These are phyloP conservation scores for Odontomachus brunneus DNA, from an alignment of 1,140 invertebrate species.

Conservation along the genomic window DNA sequence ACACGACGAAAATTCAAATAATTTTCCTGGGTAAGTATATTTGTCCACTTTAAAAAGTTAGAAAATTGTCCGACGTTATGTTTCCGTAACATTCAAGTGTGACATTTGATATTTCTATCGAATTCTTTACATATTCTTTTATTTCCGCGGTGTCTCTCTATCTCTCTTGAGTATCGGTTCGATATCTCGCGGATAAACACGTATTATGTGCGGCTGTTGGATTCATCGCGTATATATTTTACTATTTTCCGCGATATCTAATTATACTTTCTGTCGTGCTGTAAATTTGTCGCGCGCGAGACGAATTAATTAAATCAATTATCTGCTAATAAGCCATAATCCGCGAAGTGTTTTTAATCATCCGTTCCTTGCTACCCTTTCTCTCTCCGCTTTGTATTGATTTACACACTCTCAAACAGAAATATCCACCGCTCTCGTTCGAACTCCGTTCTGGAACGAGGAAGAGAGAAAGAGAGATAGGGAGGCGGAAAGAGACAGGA, in stretches of 20 bases:
- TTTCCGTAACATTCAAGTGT: neutral
- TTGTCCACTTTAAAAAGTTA: neutral
- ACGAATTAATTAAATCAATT: slow-evolving; percentile 52
- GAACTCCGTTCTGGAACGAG: neutral
- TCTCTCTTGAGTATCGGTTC: slow-evolving; percentile 1
- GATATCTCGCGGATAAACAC: neutral
- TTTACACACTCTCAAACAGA: slow-evolving; percentile 40
- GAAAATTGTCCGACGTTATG: neutral
- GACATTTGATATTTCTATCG: neutral
- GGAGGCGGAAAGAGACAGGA: too few species aligned
- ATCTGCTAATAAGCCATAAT: slow-evolving; percentile 47
- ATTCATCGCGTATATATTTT: slow-evolving; percentile 18
- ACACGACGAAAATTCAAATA: neutral
- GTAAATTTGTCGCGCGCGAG: slow-evolving; percentile 9
- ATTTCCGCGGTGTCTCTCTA: neutral
- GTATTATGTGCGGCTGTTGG: neutral
- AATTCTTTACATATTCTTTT: neutral
- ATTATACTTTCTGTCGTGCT: slow-evolving; percentile 8
- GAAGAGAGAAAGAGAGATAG: neutral
- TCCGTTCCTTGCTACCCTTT: neutral
- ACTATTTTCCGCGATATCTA: slow-evolving; percentile 10
- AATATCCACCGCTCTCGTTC: slow-evolving; percentile 44
- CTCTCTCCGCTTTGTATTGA: slow-evolving; percentile 16
- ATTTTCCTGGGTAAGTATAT: slow-evolving; percentile 3
- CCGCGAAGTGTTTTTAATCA: slow-evolving; percentile 47